phyloP scores from a whole-genome alignment of 1,140 invertebrate genomes.

The Acromyrmex echinatior region DNA sequence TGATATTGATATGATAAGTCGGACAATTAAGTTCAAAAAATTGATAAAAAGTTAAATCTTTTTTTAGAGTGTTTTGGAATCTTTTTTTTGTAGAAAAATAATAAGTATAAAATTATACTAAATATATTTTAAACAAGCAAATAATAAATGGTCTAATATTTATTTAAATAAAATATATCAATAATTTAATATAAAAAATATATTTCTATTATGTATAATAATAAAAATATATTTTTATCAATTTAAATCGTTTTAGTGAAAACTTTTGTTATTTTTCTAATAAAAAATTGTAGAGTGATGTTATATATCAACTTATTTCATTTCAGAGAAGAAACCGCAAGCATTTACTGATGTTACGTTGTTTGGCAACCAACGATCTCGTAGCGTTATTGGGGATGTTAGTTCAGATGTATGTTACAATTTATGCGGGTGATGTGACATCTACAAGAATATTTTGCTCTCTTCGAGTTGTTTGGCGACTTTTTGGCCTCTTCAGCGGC shows the following conservation, averaged over 20 bases:
- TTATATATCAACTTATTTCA: constrained; percentile 51
- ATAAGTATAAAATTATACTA: not conserved
- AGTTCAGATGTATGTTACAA: constrained; percentile 88
- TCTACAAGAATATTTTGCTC: constrained; percentile 88
- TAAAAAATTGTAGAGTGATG: not conserved
- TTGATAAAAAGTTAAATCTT: not conserved
- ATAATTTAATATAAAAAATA: not conserved
- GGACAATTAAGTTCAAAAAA: not conserved
- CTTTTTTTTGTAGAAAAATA: not conserved
- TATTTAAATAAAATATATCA: not conserved
- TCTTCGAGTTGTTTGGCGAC: constrained; percentile 91
- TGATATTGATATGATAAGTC: not conserved
- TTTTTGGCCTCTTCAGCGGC: constrained; percentile 94
- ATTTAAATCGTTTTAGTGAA: not conserved
- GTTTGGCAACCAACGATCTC: constrained; percentile 93
- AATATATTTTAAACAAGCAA: not conserved
- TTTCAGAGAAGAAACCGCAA: constrained; percentile 91
- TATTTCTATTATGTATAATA: not conserved
- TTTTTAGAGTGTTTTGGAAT: not conserved
- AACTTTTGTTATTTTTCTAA: not conserved
- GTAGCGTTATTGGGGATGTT: constrained; percentile 91
- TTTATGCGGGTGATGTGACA: constrained; percentile 84
- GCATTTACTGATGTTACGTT: constrained; percentile 93
- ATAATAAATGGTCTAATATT: not conserved
- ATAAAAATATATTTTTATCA: not conserved